phyloP scores from a whole-genome alignment of 2,888 invertebrate genomes.

The Globia sparganii region DNA sequence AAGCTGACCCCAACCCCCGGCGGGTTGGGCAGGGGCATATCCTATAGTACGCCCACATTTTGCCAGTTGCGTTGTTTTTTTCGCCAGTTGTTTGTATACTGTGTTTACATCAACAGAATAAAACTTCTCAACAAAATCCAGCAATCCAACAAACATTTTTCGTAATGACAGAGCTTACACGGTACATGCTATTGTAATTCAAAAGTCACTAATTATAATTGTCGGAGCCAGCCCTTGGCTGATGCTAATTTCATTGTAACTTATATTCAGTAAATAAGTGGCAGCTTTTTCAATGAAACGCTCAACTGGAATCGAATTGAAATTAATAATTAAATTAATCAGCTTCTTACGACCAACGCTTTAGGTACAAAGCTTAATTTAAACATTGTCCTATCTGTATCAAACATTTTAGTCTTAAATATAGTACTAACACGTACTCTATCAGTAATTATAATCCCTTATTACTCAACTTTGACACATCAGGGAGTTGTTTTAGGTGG shows the following conservation, averaged over 20 bases:
- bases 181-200: neutral
- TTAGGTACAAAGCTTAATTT: neutral
- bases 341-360: too few relatives aligned
- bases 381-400: conserved; percentile 9
- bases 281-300: neutral
- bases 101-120: too few relatives aligned
- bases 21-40: too few relatives aligned
- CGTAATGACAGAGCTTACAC: neutral
- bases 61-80: too few relatives aligned
- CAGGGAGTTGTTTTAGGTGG: conserved; percentile 2
- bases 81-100: too few relatives aligned
- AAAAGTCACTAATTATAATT: neutral
- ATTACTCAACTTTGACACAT: conserved; percentile 39
- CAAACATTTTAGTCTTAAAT: neutral
- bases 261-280: neutral
- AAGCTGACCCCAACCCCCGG: too few relatives aligned
- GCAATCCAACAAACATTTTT: neutral
- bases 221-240: neutral
- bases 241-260: neutral
- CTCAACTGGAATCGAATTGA: neutral
- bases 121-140: neutral
- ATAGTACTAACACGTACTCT: conserved; percentile 1
- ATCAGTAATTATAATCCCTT: conserved; percentile 13
- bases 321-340: neutral
- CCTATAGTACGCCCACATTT: too few relatives aligned